Conservation (phyloP, 2,888 invertebrate genomes). For the Ptilodon capucinus region DNA sequence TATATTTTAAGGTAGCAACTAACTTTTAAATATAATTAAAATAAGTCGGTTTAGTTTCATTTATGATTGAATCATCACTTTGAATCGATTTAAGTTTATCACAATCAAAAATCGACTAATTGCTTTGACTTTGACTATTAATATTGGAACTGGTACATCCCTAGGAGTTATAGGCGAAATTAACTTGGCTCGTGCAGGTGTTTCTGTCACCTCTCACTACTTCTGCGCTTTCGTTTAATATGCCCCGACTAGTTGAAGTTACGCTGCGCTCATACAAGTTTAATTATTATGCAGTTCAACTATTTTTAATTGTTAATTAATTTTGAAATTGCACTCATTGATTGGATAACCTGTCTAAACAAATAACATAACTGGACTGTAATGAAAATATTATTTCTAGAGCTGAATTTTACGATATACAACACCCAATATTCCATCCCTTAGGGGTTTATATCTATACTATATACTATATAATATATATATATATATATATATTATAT, state of each 20-base stretch:
- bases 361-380: neutral
- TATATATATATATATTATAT: too few species aligned
- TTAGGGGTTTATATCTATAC: too few species aligned
- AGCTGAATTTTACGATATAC: too few species aligned
- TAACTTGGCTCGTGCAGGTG: slow-evolving; percentile 37
- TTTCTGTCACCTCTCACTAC: slow-evolving; percentile 28
- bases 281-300: slow-evolving; percentile 11
- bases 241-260: slow-evolving; percentile 13
- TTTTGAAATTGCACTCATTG: too few species aligned
- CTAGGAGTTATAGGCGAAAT: slow-evolving; percentile 41
- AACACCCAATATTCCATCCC: too few species aligned
- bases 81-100: neutral
- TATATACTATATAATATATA: too few species aligned
- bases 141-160: slow-evolving; percentile 7
- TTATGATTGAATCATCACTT: too few species aligned
- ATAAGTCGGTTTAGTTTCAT: too few species aligned
- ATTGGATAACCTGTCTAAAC: too few species aligned
- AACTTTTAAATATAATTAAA: too few species aligned
- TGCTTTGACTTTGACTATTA: too few species aligned
- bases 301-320: slow-evolving; percentile 15
- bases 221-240: slow-evolving; percentile 21
- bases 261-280: slow-evolving; percentile 14
- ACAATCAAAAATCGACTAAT: slow-evolving; percentile 18
- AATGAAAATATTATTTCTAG: neutral
- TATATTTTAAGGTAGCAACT: too few species aligned